Evolutionary conservation across 2,797 vertebrate genomes (phyloP).

Genomic region (Manis pentadactyla): DNA sequence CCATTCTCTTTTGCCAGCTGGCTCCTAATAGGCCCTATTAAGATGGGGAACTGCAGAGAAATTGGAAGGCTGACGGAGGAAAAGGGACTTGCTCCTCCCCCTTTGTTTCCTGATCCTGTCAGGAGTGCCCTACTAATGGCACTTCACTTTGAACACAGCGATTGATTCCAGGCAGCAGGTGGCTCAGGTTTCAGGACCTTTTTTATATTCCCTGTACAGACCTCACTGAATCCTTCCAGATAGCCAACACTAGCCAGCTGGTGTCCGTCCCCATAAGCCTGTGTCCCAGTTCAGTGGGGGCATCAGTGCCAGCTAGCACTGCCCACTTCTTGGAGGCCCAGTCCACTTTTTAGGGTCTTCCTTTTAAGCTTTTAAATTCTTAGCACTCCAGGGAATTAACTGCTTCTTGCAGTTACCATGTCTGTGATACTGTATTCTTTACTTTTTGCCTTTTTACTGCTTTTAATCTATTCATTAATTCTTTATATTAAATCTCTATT

Average conservation of each 20-base stretch:
- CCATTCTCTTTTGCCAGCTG: not conserved
- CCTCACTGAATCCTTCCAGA: not conserved
- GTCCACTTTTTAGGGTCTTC: not conserved
- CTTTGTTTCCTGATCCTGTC: not conserved
- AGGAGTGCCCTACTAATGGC: not conserved
- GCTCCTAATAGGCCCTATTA: not conserved
- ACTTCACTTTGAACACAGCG: not conserved
- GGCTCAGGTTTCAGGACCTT: not conserved
- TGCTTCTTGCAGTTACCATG: not conserved
- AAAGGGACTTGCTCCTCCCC: not conserved
- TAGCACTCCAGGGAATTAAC: not conserved
- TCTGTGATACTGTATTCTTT: not conserved
- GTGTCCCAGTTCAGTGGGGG: not conserved
- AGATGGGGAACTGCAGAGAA: not conserved
- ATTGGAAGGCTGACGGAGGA: not conserved
- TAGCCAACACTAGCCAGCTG: not conserved
- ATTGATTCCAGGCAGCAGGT: not conserved
- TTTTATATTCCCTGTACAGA: not conserved
- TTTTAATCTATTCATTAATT: not conserved
- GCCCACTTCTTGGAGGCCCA: not conserved
- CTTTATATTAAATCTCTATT: not conserved
- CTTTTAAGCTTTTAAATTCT: not conserved
- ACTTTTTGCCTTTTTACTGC: not conserved
- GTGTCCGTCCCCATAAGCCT: not conserved
- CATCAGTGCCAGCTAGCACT: not conserved